phyloP scores from a whole-genome alignment of 2,888 invertebrate species.

The Yponomeuta malinellus region DNA sequence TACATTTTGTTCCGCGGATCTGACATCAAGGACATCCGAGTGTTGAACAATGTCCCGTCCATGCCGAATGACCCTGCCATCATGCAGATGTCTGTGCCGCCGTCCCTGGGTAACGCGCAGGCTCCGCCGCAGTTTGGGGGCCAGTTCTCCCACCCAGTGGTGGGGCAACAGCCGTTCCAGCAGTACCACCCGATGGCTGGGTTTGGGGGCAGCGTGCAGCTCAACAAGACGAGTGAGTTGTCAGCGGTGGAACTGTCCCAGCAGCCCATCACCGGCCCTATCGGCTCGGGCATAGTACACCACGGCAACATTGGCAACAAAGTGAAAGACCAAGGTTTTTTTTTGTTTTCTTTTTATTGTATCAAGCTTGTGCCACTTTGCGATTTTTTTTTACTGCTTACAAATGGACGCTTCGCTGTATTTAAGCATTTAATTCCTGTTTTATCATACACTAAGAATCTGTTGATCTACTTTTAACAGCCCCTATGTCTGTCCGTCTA shows the following conservation, averaged over 20 bases:
- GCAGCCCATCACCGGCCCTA: conserved; percentile 55
- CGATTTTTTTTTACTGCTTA: conserved; percentile 52
- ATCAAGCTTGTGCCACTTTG: conserved; percentile 55
- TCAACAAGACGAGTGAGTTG: conserved; percentile 75
- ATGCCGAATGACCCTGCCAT: conserved; percentile 98
- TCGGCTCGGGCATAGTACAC: conserved; percentile 65
- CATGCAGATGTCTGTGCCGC: conserved; percentile 90
- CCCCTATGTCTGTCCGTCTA: too few relatives aligned
- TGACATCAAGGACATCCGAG: conserved; percentile 99
- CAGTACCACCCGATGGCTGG: conserved; percentile 72
- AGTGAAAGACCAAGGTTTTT: conserved; percentile 76
- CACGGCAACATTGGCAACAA: conserved; percentile 65
- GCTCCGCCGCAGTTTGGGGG: conserved; percentile 77
- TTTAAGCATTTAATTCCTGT: neutral
- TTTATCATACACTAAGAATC: too few relatives aligned
- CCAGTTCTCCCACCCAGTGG: conserved; percentile 83
- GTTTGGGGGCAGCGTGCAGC: conserved; percentile 66
- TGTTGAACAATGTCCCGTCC: conserved; percentile 90
- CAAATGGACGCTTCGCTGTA: conserved; percentile 26
- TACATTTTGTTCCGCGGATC: conserved; percentile 98
- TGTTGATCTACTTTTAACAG: too few relatives aligned
- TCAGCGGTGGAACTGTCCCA: conserved; percentile 59
- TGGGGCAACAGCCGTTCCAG: conserved; percentile 74
- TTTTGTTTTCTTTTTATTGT: conserved; percentile 36
- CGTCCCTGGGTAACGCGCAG: conserved; percentile 78